Conservation (phyloP, 2,113 vertebrate genomes). For the Sylvietta virens region DNA sequence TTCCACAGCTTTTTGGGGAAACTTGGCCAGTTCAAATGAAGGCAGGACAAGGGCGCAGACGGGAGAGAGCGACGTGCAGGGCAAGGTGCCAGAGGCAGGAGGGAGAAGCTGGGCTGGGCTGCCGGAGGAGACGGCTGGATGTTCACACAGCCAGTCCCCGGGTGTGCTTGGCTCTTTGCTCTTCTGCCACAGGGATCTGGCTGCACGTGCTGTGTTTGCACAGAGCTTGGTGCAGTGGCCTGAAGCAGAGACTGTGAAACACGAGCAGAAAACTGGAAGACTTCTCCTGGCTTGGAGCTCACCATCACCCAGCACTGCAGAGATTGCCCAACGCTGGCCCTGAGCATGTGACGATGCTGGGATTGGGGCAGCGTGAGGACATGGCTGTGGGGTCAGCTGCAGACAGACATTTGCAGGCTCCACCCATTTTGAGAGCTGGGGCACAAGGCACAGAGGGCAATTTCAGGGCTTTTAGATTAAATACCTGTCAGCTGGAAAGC, state of each 20-base stretch:
- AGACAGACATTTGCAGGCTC: background rate
- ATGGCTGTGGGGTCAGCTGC: background rate
- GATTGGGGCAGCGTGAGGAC: background rate
- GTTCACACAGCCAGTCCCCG: background rate
- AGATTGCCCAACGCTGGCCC: fast-evolving
- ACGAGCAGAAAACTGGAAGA: background rate
- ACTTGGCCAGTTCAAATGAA: background rate
- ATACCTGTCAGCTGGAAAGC: background rate
- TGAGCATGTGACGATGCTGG: fast-evolving
- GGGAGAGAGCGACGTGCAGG: fast-evolving
- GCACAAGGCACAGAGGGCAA: background rate
- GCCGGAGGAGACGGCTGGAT: fast-evolving
- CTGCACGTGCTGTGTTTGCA: background rate
- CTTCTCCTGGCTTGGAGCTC: fast-evolving
- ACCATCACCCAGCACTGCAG: fast-evolving
- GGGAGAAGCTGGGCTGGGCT: fast-evolving
- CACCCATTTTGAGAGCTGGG: background rate
- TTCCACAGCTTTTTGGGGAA: background rate
- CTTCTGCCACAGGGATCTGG: background rate
- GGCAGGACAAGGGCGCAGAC: fast-evolving
- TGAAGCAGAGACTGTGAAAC: background rate
- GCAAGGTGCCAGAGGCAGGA: background rate
- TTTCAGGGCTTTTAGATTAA: background rate
- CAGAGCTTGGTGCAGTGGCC: background rate
- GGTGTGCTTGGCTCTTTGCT: background rate